A percentile compares a stretch with the other conserved stretches of the same genome.
Evolutionary conservation across 1,140 invertebrate genomes (phyloP).

Genomic region (Cotesia chilonis): DNA sequence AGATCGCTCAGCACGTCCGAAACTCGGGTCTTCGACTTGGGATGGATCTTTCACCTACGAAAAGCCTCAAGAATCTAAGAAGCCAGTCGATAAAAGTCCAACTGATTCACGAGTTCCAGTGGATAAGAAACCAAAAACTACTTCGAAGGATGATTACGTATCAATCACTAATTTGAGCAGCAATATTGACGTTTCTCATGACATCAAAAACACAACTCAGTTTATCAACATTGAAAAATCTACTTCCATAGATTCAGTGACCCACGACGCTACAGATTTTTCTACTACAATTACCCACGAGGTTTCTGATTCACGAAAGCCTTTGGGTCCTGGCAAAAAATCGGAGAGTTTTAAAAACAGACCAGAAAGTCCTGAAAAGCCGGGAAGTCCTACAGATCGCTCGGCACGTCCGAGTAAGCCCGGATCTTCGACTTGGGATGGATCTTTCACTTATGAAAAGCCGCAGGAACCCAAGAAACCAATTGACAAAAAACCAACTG

Average conservation of each 20-base stretch:
- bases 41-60: conserved; percentile 37
- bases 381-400: conserved; percentile 33
- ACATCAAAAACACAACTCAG: not conserved
- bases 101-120: conserved; percentile 26
- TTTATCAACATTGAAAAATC: conserved; percentile 33
- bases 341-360: conserved; percentile 13
- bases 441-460: conserved; percentile 38
- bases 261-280: conserved; percentile 27
- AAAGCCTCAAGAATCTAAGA: conserved; percentile 7
- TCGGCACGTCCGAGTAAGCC: conserved; percentile 22
- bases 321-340: conserved; percentile 10
- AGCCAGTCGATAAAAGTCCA: not conserved
- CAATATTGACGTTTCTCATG: conserved; percentile 1
- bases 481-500: conserved; percentile 18
- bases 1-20: conserved; percentile 25
- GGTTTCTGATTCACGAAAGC: conserved; percentile 24
- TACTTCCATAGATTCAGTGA: conserved; percentile 28
- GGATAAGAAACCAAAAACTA: not conserved
- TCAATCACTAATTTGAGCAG: not conserved
- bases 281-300: conserved; percentile 31
- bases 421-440: conserved; percentile 42
- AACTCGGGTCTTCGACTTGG: conserved; percentile 37
- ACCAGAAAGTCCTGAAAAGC: conserved; percentile 1
- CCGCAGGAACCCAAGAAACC: conserved; percentile 26
- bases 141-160: not conserved